A percentile compares a stretch with the other conserved stretches of the same genome.
phyloP scores from a whole-genome alignment of 2,797 vertebrate species.

The Aeoliscus strigatus region DNA sequence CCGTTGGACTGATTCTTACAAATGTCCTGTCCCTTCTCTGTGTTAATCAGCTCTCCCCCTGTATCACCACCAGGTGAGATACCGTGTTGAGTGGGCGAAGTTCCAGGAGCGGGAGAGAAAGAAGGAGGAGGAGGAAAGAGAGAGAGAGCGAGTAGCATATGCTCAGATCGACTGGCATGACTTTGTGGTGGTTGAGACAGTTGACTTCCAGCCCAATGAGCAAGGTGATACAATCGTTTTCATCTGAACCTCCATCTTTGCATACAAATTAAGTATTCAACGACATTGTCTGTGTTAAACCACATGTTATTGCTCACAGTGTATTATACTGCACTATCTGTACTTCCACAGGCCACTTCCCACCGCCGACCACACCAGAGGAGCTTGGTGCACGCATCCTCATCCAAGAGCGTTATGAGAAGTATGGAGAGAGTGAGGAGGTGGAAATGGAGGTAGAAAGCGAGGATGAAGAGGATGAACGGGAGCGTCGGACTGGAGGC shows the following conservation, averaged over 20 bases:
- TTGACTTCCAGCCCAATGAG: constrained; percentile 96
- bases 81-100: constrained; percentile 98
- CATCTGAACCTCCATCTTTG: too few relatives aligned
- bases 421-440: constrained; percentile 97
- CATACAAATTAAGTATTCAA: too few relatives aligned
- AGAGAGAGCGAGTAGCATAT: constrained; percentile 94
- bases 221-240: constrained; percentile 82
- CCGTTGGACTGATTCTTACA: background rate
- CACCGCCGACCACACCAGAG: constrained; percentile 96
- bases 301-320: too few relatives aligned
- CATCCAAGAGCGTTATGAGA: constrained; percentile 97
- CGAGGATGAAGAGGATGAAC: constrained; percentile 89
- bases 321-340: too few relatives aligned
- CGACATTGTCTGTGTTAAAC: too few relatives aligned
- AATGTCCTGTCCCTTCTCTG: background rate
- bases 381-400: constrained; percentile 95
- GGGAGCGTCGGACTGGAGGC: constrained; percentile 77
- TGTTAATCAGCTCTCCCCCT: constrained; percentile 24
- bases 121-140: constrained; percentile 97
- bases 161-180: constrained; percentile 99
- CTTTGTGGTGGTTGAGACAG: constrained; percentile 97
- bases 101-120: constrained; percentile 96
- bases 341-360: constrained; percentile 86
- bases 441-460: constrained; percentile 99
- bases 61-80: constrained; percentile 79